Evolutionary conservation across 2,113 vertebrate species (phyloP).

Genomic region (Dasyprocta punctata): DNA sequence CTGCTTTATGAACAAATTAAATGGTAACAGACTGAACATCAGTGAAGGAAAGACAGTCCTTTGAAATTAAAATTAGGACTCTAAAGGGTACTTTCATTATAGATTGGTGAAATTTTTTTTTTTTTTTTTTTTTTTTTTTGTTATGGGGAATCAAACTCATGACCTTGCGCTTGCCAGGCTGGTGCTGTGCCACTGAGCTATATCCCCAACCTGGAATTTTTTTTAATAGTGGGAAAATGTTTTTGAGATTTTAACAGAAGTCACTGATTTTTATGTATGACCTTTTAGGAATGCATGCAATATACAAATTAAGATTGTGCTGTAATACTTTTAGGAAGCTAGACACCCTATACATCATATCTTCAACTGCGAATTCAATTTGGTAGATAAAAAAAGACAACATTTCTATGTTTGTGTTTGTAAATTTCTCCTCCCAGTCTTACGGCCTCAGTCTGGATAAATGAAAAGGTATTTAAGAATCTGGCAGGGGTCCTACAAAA

Average conservation of each 20-base stretch:
- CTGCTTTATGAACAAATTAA: slow-evolving; percentile 55
- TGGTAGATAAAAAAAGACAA: neutral
- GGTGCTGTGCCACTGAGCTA: too few relatives aligned
- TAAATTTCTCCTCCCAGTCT: neutral
- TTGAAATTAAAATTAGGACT: slow-evolving; percentile 68
- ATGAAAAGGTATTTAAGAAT: slow-evolving; percentile 23
- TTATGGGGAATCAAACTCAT: too few relatives aligned
- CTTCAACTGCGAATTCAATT: slow-evolving; percentile 37
- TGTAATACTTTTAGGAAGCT: slow-evolving; percentile 33
- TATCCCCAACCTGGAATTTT: neutral
- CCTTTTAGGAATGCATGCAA: neutral
- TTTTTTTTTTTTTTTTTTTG: too few relatives aligned
- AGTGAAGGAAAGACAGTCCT: slow-evolving; percentile 15
- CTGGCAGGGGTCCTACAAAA: neutral
- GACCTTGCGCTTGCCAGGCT: too few relatives aligned
- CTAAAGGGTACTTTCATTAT: slow-evolving; percentile 32
- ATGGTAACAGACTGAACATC: neutral
- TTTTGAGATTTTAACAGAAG: slow-evolving; percentile 58
- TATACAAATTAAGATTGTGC: neutral
- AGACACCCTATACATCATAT: neutral
- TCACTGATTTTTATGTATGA: slow-evolving; percentile 8
- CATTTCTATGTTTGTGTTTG: neutral
- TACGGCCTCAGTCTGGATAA: neutral
- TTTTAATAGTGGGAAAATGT: slow-evolving; percentile 52
- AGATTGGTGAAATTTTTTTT: neutral